Base-by-base conservation (phyloP, 2,888 invertebrate genomes). In the Drosophila monieri region DNA sequence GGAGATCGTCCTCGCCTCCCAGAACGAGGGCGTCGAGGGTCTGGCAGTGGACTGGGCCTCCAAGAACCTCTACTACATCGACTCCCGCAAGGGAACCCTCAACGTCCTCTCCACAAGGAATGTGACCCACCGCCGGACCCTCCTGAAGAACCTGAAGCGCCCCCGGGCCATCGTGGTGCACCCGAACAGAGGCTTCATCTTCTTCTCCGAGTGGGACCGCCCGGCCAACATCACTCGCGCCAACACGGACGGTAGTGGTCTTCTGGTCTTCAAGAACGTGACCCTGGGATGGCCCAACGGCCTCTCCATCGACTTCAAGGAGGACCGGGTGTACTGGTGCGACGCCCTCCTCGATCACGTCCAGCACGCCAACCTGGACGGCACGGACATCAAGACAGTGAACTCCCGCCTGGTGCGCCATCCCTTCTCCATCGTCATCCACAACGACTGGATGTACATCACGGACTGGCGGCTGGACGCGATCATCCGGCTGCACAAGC, bases 271-370 rank as follows among this genome's bases (percentile, higher is more conserved):
- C 89, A 95, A 96, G 77, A 97, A 97, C 88, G 94, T 98, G 0
- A 96, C 98, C 0, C 93, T 99, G 0, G 98, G 98, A 3, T 99
- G 99, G 99, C 99, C 99, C 0, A 99, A 99, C 90, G 99, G 99
- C 0, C 92, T 99, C 4, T 97, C 98, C 1, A 96, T 99, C 72
- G 99, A 99, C 91, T 97, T 97, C 88, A 94, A 94, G 37, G 94
- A 94, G 15, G 96, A 98, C 90, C 93, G 98, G 12, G 93, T 99
- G 0, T 99, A 99, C 91, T 99, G 99, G 99, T 98, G 98, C 88
- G 99, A 99, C 90, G 99, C 99, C 3, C 92, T 98, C 2, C 93
- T 99, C 6, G 99, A 99, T 91, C 98, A 99, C 91, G 97, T 99
- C 0, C 98, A 98, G 88, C 98, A 98, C 90, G 95, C 98, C 0